Percentiles rank a stretch among this genome's conserved stretches.
phyloP scores from a whole-genome alignment of 2,797 vertebrate genomes.

The Enteromius fasciolatus region DNA sequence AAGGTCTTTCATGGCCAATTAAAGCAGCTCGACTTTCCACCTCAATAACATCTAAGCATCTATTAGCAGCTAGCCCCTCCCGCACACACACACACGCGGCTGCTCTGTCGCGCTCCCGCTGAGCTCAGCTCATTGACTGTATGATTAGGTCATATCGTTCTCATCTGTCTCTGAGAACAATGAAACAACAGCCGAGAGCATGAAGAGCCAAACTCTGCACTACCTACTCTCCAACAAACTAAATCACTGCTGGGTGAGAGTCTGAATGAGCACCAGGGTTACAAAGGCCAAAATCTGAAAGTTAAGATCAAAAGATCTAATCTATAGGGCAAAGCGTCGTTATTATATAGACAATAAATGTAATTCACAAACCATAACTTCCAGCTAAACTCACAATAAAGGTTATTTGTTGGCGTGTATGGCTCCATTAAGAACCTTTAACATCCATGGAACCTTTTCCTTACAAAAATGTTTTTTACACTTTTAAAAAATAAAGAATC shows the following conservation, averaged over 20 bases:
- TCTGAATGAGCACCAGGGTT: constrained; percentile 12
- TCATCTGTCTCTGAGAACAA: constrained; percentile 49
- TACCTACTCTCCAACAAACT: constrained; percentile 27
- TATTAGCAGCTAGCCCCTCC: constrained; percentile 34
- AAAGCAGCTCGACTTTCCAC: constrained; percentile 46
- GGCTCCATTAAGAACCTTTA: neutral
- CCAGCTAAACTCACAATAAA: neutral
- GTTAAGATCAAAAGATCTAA: neutral
- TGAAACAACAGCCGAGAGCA: constrained; percentile 35
- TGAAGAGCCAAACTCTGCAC: constrained; percentile 16
- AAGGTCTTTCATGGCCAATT: constrained; percentile 54
- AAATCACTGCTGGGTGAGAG: constrained; percentile 27
- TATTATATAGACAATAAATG: constrained; percentile 25
- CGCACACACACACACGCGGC: neutral
- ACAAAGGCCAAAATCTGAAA: constrained; percentile 15
- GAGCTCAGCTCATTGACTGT: constrained; percentile 50
- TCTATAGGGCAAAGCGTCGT: neutral
- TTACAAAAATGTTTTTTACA: neutral
- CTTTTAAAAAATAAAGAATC: neutral
- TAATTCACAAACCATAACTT: constrained; percentile 9
- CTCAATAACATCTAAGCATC: constrained; percentile 45
- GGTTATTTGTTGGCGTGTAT: neutral
- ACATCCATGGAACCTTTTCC: neutral
- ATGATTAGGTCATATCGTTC: constrained; percentile 51
- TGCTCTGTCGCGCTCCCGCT: constrained; percentile 31